Conservation (phyloP, 2,888 invertebrate genomes). For the Cyclophora punctaria region DNA sequence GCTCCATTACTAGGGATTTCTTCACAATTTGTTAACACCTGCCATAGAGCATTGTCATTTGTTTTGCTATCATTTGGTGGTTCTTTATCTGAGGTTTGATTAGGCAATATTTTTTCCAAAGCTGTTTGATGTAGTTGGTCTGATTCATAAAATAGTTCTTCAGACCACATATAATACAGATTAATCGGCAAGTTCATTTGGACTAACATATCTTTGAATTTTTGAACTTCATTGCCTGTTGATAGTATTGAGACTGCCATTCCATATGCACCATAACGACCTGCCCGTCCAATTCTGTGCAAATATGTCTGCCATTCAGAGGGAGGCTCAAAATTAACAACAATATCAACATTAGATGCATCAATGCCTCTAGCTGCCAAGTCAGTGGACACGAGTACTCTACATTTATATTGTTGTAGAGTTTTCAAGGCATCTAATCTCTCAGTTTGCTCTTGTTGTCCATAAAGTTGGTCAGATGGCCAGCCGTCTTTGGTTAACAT, state of each 20-base stretch:
- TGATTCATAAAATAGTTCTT: slow-evolving; percentile 21
- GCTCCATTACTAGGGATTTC: background rate
- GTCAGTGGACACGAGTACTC: slow-evolving; percentile 93
- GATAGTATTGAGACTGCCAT: slow-evolving; percentile 84
- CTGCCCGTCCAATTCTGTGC: slow-evolving; percentile 96
- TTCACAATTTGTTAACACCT: too few species aligned
- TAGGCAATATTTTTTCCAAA: background rate
- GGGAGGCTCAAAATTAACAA: slow-evolving; percentile 94
- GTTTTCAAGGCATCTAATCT: slow-evolving; percentile 84
- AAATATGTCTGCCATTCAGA: slow-evolving; percentile 87
- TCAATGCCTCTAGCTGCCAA: slow-evolving; percentile 95
- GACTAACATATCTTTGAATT: slow-evolving; percentile 74
- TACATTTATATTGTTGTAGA: slow-evolving; percentile 86
- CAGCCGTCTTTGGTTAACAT: slow-evolving; percentile 82
- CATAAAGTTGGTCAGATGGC: slow-evolving; percentile 85
- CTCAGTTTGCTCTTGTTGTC: slow-evolving; percentile 85
- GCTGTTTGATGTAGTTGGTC: background rate
- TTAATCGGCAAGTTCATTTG: slow-evolving; percentile 63
- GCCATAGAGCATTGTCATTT: background rate
- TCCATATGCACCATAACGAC: slow-evolving; percentile 92
- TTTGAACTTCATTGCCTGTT: slow-evolving; percentile 76
- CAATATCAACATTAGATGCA: slow-evolving; percentile 92
- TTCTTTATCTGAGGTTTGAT: background rate
- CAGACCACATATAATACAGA: slow-evolving; percentile 41
- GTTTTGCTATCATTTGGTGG: background rate